Conservation (phyloP, 2,797 vertebrate species). For the Paramormyrops hopkinsi region DNA sequence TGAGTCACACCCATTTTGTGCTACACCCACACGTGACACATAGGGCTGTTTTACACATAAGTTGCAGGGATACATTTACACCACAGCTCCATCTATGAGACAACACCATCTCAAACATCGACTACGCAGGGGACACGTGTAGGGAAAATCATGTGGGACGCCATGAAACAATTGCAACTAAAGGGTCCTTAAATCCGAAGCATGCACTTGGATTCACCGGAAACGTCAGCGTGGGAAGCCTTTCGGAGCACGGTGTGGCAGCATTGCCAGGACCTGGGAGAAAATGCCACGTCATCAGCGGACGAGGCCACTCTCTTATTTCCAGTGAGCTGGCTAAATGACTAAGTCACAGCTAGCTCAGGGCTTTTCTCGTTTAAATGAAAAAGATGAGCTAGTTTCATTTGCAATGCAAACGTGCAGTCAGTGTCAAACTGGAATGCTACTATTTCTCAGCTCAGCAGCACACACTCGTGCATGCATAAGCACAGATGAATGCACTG, state of each 20-base stretch:
- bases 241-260: too few species aligned
- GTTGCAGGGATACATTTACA: neutral
- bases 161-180: neutral
- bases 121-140: neutral
- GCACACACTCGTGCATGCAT: neutral
- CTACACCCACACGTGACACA: neutral
- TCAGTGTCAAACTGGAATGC: neutral
- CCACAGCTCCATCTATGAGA: neutral
- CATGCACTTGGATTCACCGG: neutral
- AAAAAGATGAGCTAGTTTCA: conserved; percentile 1
- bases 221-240: neutral
- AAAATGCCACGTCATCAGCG: neutral
- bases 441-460: neutral
- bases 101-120: neutral
- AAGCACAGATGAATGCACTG: neutral
- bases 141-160: neutral
- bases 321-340: neutral
- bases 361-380: neutral
- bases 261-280: neutral
- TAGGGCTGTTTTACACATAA: neutral
- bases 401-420: conserved; percentile 22
- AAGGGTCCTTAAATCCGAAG: neutral
- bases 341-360: conserved; percentile 40
- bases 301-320: neutral
- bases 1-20: neutral